A percentile compares a stretch with the other conserved stretches of the same genome.
phyloP scores from a whole-genome alignment of 2,888 invertebrate genomes.

The Machimus atricapillus region DNA sequence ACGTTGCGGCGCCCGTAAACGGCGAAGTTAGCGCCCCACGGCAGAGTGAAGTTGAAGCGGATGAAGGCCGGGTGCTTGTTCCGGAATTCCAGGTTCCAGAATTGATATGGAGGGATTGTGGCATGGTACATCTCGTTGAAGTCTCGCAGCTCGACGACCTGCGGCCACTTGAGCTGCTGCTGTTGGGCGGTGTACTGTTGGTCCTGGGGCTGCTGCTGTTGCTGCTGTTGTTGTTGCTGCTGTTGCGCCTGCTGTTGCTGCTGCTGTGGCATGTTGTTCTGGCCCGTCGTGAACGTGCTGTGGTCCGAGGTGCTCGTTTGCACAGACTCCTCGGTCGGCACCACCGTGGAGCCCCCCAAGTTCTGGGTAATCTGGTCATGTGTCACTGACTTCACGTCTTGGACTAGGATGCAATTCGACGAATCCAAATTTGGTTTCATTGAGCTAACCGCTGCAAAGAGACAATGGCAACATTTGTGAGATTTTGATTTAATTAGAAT shows the following conservation, averaged over 20 bases:
- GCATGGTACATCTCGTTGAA: slow-evolving; percentile 85
- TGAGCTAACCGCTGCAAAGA: slow-evolving; percentile 83
- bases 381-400: slow-evolving; percentile 78
- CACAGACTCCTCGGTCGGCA: slow-evolving; percentile 79
- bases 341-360: slow-evolving; percentile 70
- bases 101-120: slow-evolving; percentile 87
- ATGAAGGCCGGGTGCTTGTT: slow-evolving; percentile 90
- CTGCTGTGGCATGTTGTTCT: slow-evolving; percentile 62
- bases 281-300: slow-evolving; percentile 65
- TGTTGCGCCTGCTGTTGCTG: slow-evolving; percentile 54
- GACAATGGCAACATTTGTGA: slow-evolving; percentile 40
- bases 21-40: slow-evolving; percentile 93
- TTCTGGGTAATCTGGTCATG: slow-evolving; percentile 85
- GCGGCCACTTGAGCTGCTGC: slow-evolving; percentile 76
- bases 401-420: slow-evolving; percentile 88
- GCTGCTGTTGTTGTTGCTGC: slow-evolving; percentile 52
- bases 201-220: slow-evolving; percentile 57
- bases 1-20: slow-evolving; percentile 94
- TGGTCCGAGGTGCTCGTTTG: slow-evolving; percentile 76
- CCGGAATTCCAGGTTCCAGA: slow-evolving; percentile 92
- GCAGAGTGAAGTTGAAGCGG: slow-evolving; percentile 86
- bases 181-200: slow-evolving; percentile 68
- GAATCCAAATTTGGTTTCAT: slow-evolving; percentile 89
- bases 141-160: slow-evolving; percentile 82
- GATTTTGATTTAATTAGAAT: not conserved